These are phyloP conservation scores for Dysdera silvatica DNA, from an alignment of 1,140 invertebrate species.

Conservation along the genomic window DNA sequence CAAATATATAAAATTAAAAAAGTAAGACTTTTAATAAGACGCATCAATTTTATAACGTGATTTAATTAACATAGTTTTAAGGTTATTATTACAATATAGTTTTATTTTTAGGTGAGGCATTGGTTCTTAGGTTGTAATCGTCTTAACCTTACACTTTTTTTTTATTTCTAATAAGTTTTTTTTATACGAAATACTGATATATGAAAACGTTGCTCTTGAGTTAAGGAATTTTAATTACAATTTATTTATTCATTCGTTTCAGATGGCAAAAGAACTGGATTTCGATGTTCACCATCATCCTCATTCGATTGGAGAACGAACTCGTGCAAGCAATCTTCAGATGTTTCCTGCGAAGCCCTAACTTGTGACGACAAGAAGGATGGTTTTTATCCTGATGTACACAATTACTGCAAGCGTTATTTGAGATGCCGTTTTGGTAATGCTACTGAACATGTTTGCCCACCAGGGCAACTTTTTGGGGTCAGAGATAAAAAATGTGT, in stretches of 20 bases:
- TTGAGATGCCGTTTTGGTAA: constrained; percentile 42
- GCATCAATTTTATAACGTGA: too few relatives aligned
- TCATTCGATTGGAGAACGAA: constrained; percentile 22
- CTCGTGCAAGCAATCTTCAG: neutral
- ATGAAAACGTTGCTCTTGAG: too few relatives aligned
- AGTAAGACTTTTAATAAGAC: too few relatives aligned
- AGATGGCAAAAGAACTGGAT: constrained; percentile 6
- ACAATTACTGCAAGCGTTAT: constrained; percentile 8
- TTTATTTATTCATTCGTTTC: constrained; percentile 1
- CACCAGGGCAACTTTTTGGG: constrained; percentile 33
- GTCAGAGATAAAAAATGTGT: constrained; percentile 14
- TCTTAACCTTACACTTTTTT: too few relatives aligned
- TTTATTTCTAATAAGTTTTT: too few relatives aligned
- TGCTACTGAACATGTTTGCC: constrained; percentile 51
- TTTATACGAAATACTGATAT: too few relatives aligned
- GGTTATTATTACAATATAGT: too few relatives aligned
- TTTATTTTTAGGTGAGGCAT: too few relatives aligned
- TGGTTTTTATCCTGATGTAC: constrained; percentile 15
- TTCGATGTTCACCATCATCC: constrained; percentile 9
- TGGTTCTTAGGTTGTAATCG: too few relatives aligned
- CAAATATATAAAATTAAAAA: too few relatives aligned
- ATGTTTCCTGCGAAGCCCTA: neutral
- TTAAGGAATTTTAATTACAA: too few relatives aligned
- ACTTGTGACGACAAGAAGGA: constrained; percentile 15
- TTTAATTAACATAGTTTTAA: too few relatives aligned